These are phyloP conservation scores for Adrianichthys oophorus DNA, from an alignment of 2,797 vertebrate species.

Conservation along the genomic window DNA sequence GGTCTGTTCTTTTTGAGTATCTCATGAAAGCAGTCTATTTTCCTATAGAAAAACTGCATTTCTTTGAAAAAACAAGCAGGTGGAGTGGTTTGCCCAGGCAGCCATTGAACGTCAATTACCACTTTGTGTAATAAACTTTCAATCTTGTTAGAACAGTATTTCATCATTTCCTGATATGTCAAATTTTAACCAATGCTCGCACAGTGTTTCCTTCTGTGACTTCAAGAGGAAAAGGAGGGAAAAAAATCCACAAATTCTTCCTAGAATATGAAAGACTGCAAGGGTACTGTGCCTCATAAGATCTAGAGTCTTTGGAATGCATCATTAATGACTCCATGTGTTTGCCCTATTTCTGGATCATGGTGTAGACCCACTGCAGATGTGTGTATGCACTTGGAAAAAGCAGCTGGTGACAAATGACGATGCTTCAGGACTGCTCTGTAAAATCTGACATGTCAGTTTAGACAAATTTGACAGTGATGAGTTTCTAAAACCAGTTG, in stretches of 20 bases:
- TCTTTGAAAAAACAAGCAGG: no score
- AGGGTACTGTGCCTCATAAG: conserved; percentile 18
- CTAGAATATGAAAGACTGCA: conserved; percentile 5
- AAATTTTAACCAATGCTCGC: no score
- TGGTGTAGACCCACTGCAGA: conserved; percentile 18
- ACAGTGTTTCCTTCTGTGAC: no score
- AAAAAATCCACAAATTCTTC: conserved; percentile 4
- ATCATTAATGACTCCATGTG: conserved; percentile 57
- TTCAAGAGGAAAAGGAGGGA: background rate
- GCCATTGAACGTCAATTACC: no score
- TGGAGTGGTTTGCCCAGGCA: no score
- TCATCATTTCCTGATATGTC: no score
- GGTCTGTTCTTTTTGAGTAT: no score
- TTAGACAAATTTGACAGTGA: conserved; percentile 4
- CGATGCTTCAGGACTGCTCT: conserved; percentile 10
- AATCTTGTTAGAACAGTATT: no score
- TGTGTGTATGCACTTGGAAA: conserved; percentile 29
- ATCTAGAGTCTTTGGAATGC: conserved; percentile 29
- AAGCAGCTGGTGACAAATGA: conserved; percentile 49
- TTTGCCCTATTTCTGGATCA: conserved; percentile 58
- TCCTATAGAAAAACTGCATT: no score
- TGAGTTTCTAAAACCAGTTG: background rate
- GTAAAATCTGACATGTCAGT: background rate
- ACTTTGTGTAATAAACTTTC: no score
- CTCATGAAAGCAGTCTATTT: no score